Conservation (phyloP, 2,113 vertebrate genomes). For the Rousettus leschenaultii region DNA sequence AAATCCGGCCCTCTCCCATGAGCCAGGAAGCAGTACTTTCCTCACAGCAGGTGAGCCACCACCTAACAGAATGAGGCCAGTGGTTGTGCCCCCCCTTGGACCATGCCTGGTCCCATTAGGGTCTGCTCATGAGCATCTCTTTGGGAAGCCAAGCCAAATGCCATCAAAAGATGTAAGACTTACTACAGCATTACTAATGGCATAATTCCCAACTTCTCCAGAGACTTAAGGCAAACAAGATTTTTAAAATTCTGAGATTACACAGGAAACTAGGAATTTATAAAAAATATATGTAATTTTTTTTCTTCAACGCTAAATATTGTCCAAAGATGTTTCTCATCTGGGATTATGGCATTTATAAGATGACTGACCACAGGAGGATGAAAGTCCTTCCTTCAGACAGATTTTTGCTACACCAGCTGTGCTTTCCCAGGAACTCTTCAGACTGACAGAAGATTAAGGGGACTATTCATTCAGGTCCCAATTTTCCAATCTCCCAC, state of each 20-base stretch:
- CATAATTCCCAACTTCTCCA: not conserved
- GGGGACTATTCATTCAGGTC: conserved; percentile 40
- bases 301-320: not conserved
- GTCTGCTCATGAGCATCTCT: not conserved
- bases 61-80: not conserved
- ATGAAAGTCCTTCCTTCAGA: not conserved
- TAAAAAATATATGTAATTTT: not conserved
- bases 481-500: conserved; percentile 21
- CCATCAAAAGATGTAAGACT: rapidly evolving
- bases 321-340: not conserved
- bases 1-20: not conserved
- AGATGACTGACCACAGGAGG: not conserved
- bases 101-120: not conserved
- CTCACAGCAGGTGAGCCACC: not conserved
- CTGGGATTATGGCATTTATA: not conserved
- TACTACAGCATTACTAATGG: not conserved
- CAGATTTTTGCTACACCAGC: not conserved
- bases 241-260: not conserved
- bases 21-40: not conserved
- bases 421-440: conserved; percentile 31
- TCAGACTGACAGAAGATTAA: conserved; percentile 10
- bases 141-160: not conserved
- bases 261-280: not conserved
- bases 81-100: not conserved
- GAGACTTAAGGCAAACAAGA: not conserved